These are phyloP conservation scores for Plestiodon gilberti DNA, from an alignment of 2,113 vertebrate genomes.

Conservation along the genomic window DNA sequence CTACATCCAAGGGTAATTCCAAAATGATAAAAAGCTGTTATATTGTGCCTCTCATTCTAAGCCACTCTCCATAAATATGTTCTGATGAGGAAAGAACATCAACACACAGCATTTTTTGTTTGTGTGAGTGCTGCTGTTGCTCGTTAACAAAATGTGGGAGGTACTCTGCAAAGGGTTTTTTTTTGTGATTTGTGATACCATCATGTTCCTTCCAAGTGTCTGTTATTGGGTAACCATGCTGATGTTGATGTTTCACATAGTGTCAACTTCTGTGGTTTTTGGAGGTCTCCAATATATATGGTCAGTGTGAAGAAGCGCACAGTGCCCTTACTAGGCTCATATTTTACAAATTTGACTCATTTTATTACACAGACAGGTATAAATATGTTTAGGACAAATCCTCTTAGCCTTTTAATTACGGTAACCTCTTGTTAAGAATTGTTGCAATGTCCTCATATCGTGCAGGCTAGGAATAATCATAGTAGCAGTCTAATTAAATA, in stretches of 20 bases:
- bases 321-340: too few relatives aligned
- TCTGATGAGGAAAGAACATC: too few relatives aligned
- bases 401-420: too few relatives aligned
- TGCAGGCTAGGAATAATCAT: too few relatives aligned
- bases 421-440: too few relatives aligned
- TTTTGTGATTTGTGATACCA: not conserved
- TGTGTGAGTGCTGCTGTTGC: not conserved
- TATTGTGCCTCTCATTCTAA: not conserved
- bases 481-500: too few relatives aligned
- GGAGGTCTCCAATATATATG: not conserved
- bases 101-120: slow-evolving; percentile 2
- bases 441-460: too few relatives aligned
- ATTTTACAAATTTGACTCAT: too few relatives aligned
- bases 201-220: not conserved
- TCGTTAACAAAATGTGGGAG: not conserved
- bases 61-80: too few relatives aligned
- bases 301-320: not conserved
- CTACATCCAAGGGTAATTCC: slow-evolving; percentile 3
- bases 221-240: not conserved
- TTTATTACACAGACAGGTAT: too few relatives aligned
- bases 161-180: slow-evolving; percentile 16
- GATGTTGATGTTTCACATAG: too few relatives aligned
- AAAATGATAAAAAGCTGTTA: not conserved
- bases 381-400: too few relatives aligned
- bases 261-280: not conserved